These are phyloP conservation scores for Drosophila yooni DNA, from an alignment of 2,888 invertebrate species.

Conservation along the genomic window DNA sequence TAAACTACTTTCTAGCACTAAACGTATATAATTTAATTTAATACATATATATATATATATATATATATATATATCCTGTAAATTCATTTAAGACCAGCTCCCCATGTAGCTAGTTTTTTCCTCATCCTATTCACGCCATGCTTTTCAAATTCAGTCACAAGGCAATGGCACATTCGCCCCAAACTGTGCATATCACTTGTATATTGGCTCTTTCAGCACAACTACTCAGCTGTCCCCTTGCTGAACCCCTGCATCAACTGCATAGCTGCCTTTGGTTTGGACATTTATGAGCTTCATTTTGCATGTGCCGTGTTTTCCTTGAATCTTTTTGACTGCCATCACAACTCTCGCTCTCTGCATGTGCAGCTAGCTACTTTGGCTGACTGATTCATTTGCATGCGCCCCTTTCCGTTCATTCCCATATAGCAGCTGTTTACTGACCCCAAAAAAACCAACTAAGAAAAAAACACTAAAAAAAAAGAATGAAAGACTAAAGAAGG, in stretches of 20 bases:
- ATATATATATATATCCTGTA: background rate
- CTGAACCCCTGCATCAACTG: slow-evolving; percentile 6
- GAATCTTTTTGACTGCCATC: slow-evolving; percentile 50
- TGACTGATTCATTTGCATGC: slow-evolving; percentile 66
- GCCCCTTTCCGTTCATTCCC: slow-evolving; percentile 19
- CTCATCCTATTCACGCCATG: slow-evolving; percentile 19
- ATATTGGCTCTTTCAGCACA: slow-evolving; percentile 28
- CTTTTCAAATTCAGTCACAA: slow-evolving; percentile 24
- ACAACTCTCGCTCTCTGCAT: slow-evolving; percentile 42
- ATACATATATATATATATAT: background rate
- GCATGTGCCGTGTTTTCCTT: slow-evolving; percentile 53
- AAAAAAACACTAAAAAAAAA: slow-evolving; percentile 18
- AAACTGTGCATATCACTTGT: slow-evolving; percentile 6
- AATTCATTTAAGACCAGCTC: background rate
- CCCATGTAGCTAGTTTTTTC: slow-evolving; percentile 3
- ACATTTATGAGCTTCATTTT: slow-evolving; percentile 58
- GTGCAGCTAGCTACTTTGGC: slow-evolving; percentile 56
- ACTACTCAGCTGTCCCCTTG: background rate
- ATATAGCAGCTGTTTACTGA: slow-evolving; percentile 64
- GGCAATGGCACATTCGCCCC: slow-evolving; percentile 27
- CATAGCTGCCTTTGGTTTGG: slow-evolving; percentile 26
- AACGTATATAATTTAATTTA: background rate
- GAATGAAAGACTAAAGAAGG: slow-evolving; percentile 8
- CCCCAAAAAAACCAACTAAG: slow-evolving; percentile 55
- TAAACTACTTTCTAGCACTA: background rate